phyloP scores from a whole-genome alignment of 2,113 vertebrate species.

The Microcebus jonahi region DNA sequence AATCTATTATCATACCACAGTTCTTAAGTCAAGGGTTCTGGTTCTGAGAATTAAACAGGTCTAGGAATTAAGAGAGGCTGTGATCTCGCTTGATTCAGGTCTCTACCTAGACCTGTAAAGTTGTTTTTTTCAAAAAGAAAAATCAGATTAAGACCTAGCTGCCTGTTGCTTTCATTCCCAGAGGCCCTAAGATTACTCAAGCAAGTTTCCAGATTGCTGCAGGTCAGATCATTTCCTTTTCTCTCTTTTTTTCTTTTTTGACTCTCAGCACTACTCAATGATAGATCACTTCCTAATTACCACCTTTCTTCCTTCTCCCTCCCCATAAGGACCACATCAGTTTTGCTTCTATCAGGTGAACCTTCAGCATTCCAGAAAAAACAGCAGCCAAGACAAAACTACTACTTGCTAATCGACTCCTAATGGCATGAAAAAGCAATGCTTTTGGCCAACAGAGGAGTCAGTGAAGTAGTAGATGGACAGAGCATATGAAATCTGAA shows the following conservation, averaged over 20 bases:
- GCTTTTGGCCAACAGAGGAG: not conserved
- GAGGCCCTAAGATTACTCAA: not conserved
- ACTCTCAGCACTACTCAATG: no score
- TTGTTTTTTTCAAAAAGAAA: not conserved
- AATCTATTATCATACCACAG: not conserved
- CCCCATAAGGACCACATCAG: not conserved
- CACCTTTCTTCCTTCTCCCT: not conserved
- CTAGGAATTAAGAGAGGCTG: not conserved
- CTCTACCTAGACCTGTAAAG: not conserved
- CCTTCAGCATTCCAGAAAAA: not conserved
- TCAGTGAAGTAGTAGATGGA: not conserved
- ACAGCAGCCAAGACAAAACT: not conserved
- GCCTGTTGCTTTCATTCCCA: not conserved
- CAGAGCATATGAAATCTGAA: not conserved
- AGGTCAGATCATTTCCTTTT: not conserved
- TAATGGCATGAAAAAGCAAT: not conserved
- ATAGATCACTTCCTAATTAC: not conserved
- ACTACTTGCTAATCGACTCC: not conserved
- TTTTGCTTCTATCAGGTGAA: not conserved
- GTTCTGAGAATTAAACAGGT: not conserved
- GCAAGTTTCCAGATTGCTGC: not conserved
- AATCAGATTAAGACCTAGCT: not conserved
- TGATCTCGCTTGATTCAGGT: not conserved
- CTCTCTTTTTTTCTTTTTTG: no score
- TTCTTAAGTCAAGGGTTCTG: not conserved